phyloP scores from a whole-genome alignment of 2,888 invertebrate species.

The Calameuta filiformis region DNA sequence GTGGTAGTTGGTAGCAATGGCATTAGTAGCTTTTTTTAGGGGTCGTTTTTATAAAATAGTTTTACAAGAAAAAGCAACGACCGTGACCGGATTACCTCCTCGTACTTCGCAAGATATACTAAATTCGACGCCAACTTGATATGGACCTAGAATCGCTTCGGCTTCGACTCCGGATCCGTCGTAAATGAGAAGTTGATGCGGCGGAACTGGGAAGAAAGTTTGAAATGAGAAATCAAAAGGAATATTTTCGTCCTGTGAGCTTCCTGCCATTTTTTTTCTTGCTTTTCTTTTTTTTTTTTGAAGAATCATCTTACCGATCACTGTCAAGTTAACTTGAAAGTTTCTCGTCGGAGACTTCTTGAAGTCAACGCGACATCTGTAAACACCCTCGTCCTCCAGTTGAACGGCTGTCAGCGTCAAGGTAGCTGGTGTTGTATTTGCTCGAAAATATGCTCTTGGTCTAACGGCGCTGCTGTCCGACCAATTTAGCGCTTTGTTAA shows the following conservation, averaged over 20 bases:
- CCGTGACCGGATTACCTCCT: conserved; percentile 62
- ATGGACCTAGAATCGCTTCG: conserved; percentile 63
- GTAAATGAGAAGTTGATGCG: conserved; percentile 65
- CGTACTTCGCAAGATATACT: conserved; percentile 68
- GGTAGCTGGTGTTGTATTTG: conserved; percentile 66
- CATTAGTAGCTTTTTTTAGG: neutral
- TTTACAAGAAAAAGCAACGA: neutral
- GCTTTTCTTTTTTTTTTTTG: too few species aligned
- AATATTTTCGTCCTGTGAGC: neutral
- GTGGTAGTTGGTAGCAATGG: neutral
- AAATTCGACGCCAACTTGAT: conserved; percentile 66
- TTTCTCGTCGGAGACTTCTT: conserved; percentile 70
- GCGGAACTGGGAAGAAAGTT: conserved; percentile 58
- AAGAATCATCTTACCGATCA: conserved; percentile 66
- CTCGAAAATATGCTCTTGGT: conserved; percentile 69
- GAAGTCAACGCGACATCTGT: conserved; percentile 71
- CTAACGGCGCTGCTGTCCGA: conserved; percentile 68
- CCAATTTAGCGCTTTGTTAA: conserved; percentile 67
- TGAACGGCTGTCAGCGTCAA: conserved; percentile 68
- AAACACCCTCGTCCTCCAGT: conserved; percentile 63
- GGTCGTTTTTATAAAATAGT: neutral
- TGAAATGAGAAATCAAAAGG: neutral
- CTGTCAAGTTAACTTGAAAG: conserved; percentile 69
- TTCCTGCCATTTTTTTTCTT: neutral
- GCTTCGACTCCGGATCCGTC: conserved; percentile 68